Conservation (phyloP, 2,888 invertebrate genomes). For the Lasioglossum pauxillum region DNA sequence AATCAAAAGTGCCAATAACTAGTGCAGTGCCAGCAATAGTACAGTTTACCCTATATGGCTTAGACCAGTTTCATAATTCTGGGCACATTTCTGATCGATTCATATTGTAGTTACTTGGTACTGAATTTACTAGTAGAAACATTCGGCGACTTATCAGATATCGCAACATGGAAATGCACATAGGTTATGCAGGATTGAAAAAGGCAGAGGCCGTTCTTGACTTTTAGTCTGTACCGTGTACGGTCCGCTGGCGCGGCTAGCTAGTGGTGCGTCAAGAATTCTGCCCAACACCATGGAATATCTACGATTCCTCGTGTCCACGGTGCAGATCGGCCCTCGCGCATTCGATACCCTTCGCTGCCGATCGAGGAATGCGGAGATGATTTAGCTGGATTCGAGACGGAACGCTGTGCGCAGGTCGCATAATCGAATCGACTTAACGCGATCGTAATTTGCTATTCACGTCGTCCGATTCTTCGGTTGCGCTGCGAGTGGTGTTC, state of each 20-base stretch:
- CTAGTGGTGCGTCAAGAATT: not conserved
- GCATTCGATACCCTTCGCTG: constrained; percentile 4
- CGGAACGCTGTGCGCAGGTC: not conserved
- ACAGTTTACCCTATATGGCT: too few relatives aligned
- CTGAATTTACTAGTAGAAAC: not conserved
- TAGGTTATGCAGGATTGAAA: not conserved
- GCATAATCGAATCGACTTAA: constrained; percentile 7
- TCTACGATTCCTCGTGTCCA: constrained; percentile 22
- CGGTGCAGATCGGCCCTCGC: constrained; percentile 9
- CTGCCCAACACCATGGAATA: not conserved
- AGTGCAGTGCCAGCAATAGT: too few relatives aligned
- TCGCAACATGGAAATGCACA: not conserved
- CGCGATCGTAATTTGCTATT: not conserved
- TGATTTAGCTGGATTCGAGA: constrained; percentile 14
- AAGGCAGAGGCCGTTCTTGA: not conserved
- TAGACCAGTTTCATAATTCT: too few relatives aligned
- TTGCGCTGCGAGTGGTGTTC: not conserved
- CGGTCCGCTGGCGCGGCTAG: not conserved
- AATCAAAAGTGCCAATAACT: too few relatives aligned
- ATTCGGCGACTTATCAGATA: not conserved
- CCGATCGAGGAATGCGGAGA: constrained; percentile 21
- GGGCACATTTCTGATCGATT: constrained; percentile 31
- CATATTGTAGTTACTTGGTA: not conserved
- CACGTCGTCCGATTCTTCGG: not conserved
- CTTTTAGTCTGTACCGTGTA: not conserved